These are phyloP conservation scores for Vicugna pacos DNA, from an alignment of 2,113 vertebrate species.

Conservation along the genomic window DNA sequence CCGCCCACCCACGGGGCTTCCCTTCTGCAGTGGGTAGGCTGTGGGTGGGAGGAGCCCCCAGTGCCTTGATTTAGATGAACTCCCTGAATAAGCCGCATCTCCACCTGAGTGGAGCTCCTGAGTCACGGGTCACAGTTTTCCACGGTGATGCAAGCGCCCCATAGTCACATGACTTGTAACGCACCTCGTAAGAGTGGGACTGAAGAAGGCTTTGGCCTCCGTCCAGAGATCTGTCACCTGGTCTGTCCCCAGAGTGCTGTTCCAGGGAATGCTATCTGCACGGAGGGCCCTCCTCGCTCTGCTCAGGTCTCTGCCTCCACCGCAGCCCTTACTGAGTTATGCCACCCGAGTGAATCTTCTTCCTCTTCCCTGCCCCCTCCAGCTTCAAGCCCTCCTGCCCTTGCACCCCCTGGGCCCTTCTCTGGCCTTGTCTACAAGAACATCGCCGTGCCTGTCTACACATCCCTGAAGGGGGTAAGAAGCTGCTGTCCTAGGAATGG, in stretches of 20 bases:
- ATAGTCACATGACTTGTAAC: background rate
- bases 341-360: background rate
- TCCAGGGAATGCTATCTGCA: background rate
- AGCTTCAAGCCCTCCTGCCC: slow-evolving; percentile 72
- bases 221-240: background rate
- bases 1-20: background rate
- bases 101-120: background rate
- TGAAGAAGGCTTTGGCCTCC: background rate
- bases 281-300: background rate
- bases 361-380: background rate
- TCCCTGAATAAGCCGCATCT: background rate
- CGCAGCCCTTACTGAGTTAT: background rate
- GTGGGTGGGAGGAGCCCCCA: background rate
- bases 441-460: slow-evolving; percentile 95
- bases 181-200: background rate
- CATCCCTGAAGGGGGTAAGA: slow-evolving; percentile 95
- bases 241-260: background rate
- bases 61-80: background rate
- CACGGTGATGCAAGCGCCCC: background rate
- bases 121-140: background rate
- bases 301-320: background rate
- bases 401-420: slow-evolving; percentile 66
- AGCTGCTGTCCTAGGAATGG: background rate
- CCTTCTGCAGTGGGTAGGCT: background rate
- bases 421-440: slow-evolving; percentile 94